Evolutionary conservation across 1,140 invertebrate species (phyloP).

Genomic region (Cyrtorhinus lividipennis): DNA sequence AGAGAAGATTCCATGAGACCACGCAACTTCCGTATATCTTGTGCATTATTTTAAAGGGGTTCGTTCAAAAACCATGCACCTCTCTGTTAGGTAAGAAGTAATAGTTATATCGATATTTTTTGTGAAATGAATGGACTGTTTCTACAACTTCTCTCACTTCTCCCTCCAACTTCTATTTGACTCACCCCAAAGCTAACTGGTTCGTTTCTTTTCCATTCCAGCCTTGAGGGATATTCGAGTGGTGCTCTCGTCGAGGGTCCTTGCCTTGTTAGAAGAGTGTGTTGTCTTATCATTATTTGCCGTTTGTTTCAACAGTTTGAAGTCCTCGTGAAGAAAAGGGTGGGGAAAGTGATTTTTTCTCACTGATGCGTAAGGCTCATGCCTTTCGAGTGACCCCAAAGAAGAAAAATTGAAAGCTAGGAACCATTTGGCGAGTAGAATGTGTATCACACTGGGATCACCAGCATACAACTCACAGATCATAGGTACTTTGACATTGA

Average conservation of each 20-base stretch:
- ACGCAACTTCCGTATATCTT: too few relatives aligned
- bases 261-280: not conserved
- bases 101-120: too few relatives aligned
- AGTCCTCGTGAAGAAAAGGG: not conserved
- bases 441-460: not conserved
- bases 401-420: not conserved
- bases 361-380: not conserved
- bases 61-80: too few relatives aligned
- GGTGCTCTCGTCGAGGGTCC: not conserved
- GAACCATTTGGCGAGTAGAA: not conserved
- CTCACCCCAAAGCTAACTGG: too few relatives aligned
- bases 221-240: not conserved
- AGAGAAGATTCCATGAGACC: too few relatives aligned
- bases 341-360: not conserved
- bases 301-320: not conserved
- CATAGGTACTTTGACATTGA: too few relatives aligned
- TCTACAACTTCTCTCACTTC: too few relatives aligned
- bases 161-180: too few relatives aligned
- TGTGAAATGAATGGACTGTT: too few relatives aligned
- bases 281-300: not conserved
- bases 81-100: too few relatives aligned
- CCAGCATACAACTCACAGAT: not conserved
- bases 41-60: too few relatives aligned
- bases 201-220: too few relatives aligned
- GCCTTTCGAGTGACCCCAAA: not conserved